Base-by-base conservation (phyloP, 2,888 invertebrate genomes). In the Matsumyia berberina region DNA sequence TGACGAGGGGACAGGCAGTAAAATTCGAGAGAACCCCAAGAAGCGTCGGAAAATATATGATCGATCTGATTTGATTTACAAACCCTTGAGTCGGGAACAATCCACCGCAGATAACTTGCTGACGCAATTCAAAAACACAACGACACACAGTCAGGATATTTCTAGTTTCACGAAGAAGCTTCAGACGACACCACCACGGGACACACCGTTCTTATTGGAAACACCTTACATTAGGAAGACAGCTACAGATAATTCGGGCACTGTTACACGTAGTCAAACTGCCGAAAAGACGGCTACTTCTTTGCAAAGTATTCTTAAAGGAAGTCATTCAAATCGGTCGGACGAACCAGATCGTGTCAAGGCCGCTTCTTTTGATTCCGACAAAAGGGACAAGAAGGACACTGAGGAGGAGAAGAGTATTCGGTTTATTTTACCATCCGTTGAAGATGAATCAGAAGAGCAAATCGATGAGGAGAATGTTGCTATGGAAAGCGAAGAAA, bases 371-470 rank as follows among this genome's bases (percentile, higher is more conserved):
- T 35, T 44, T 37, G 80, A 76, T 0, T 24, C 44, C 0, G 82
- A 80, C 6, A 76, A 60, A 57, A 49, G 12, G 1, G 55, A 44
- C 2, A 74, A 42, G n/a, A 81, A 66, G 29, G 76, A 76, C 1
- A 31, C 31, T 9, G 88, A 88, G 19, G 88, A 87, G 24, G 81
- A 81, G 7, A 88, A 88, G 64, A 87, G 81, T 69, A 86, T 88
- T 66, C 88, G 88, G 6, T 88, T 88, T 73, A 66, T 49, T 8
- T 70, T 88, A 11, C 88, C 88, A 15, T 29, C 78, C 0, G 39
- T 69, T 17, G 86, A 86, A 7, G 51, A 69, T 57, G 79, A 73
- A 8, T 74, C 79, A 2, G 42, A 73, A n/a, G 69, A 66, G 11
- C 35, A 70, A 1, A 58, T 42, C 33, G 29, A 82, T 17, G 42